Conservation (phyloP, 2,888 invertebrate species). For the Thelaira solivaga region DNA sequence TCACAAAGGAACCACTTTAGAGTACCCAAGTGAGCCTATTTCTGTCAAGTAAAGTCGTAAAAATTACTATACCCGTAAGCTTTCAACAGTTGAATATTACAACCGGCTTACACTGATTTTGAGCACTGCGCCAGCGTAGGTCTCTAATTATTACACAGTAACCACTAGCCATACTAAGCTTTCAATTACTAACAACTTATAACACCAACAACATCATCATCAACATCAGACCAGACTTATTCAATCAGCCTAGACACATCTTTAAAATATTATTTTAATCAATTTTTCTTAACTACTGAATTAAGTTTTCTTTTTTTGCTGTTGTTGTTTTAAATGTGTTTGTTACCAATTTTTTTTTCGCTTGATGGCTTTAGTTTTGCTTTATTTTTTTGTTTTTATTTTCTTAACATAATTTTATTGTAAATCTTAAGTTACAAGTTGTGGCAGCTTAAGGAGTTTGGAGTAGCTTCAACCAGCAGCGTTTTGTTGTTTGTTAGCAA, state of each 20-base stretch:
- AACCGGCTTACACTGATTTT: no score
- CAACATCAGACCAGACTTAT: conserved; percentile 1
- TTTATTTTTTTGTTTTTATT: background rate
- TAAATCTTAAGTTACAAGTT: conserved; percentile 55
- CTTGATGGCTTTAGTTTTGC: background rate
- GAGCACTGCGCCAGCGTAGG: no score
- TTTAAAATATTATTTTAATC: conserved; percentile 59
- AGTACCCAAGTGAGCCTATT: no score
- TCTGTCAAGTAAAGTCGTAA: no score
- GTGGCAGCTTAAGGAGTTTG: conserved; percentile 32
- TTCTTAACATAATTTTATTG: conserved; percentile 38
- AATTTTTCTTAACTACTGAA: conserved; percentile 60
- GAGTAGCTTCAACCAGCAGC: conserved; percentile 61
- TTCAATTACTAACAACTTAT: background rate
- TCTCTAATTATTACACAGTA: no score
- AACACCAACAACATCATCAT: background rate
- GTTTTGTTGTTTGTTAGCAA: conserved; percentile 61
- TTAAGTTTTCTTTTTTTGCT: conserved; percentile 37
- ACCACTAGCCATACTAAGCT: no score
- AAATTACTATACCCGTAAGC: no score
- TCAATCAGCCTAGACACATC: conserved; percentile 48
- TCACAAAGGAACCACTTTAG: no score
- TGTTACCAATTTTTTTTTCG: background rate
- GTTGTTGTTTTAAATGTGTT: no score
- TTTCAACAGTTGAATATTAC: no score